phyloP scores from a whole-genome alignment of 1,140 invertebrate genomes.

The Achroia grisella region DNA sequence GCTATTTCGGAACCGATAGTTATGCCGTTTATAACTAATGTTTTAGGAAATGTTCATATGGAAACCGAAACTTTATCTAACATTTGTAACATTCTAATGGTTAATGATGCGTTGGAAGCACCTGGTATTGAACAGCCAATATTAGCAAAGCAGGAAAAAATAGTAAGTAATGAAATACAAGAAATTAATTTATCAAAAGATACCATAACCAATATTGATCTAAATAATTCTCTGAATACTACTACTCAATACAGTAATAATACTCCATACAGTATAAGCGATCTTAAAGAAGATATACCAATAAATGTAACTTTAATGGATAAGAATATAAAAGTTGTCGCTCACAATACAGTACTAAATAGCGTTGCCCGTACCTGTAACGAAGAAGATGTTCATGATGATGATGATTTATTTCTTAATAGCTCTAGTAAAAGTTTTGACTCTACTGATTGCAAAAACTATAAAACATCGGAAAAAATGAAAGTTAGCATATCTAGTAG shows the following conservation, averaged over 20 bases:
- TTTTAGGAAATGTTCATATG: conserved; percentile 17
- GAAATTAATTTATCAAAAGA: conserved; percentile 1
- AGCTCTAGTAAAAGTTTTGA: neutral
- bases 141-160: neutral
- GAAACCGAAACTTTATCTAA: neutral
- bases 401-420: neutral
- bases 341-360: no score
- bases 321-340: conserved; percentile 40
- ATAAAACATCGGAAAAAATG: conserved; percentile 3
- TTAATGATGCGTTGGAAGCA: neutral
- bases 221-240: conserved; percentile 2
- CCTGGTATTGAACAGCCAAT: no score
- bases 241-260: neutral
- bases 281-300: conserved; percentile 4
- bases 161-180: neutral
- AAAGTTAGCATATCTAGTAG: conserved; percentile 37
- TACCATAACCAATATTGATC: conserved; percentile 1
- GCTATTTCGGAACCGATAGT: neutral
- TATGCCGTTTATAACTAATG: conserved; percentile 23
- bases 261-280: neutral
- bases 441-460: neutral
- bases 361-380: neutral
- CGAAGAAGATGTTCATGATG: conserved; percentile 8
- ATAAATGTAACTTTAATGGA: conserved; percentile 20
- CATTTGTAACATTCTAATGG: neutral